Evolutionary conservation across 2,888 invertebrate species (phyloP).

Genomic region (Sphecodes monilicornis): DNA sequence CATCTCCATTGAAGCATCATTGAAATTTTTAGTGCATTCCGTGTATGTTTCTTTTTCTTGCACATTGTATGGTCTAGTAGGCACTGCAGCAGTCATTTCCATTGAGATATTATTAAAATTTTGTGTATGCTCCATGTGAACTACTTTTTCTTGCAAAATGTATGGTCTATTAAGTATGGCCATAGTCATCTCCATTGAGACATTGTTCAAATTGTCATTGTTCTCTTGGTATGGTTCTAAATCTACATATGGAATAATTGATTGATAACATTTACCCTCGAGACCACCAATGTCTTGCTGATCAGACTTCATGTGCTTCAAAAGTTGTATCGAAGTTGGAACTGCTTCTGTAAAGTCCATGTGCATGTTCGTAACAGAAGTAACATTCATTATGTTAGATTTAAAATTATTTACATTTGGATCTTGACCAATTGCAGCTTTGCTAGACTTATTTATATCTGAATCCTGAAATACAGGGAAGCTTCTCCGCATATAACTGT

Average conservation of each 20-base stretch:
- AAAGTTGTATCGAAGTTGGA: slow-evolving; percentile 20
- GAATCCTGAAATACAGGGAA: slow-evolving; percentile 36
- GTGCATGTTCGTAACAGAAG: slow-evolving; percentile 25
- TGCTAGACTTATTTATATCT: not conserved
- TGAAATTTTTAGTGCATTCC: no score
- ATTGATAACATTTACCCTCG: not conserved
- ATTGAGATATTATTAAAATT: slow-evolving; percentile 53
- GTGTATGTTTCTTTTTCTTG: no score
- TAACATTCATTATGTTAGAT: slow-evolving; percentile 12
- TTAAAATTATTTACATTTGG: slow-evolving; percentile 1
- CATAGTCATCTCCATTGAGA: not conserved
- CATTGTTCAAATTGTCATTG: not conserved
- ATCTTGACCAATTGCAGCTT: not conserved
- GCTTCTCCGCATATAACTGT: not conserved
- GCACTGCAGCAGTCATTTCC: not conserved
- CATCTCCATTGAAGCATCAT: no score
- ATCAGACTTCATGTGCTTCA: not conserved
- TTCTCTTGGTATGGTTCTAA: not conserved
- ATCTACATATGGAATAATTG: not conserved
- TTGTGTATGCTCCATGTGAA: not conserved
- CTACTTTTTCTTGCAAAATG: not conserved
- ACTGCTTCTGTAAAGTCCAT: slow-evolving; percentile 59
- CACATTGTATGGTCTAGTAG: no score
- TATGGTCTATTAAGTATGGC: not conserved
- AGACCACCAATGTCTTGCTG: not conserved